phyloP scores from a whole-genome alignment of 1,140 invertebrate genomes.

The Neodiprion lecontei region DNA sequence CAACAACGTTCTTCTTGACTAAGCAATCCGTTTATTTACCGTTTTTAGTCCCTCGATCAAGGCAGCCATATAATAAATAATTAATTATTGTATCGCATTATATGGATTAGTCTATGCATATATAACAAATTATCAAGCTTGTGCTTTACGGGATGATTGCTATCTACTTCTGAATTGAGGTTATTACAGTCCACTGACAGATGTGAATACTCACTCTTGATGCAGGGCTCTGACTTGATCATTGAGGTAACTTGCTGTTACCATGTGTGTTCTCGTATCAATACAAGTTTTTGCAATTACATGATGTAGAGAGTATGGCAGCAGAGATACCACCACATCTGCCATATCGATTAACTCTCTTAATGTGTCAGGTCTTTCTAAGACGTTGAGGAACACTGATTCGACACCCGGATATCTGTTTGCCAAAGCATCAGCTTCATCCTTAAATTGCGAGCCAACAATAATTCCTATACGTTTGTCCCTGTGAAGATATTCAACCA shows the following conservation, averaged over 20 bases:
- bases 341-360: conserved; percentile 76
- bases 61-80: too few species aligned
- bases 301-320: conserved; percentile 93
- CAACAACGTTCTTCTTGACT: too few species aligned
- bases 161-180: neutral
- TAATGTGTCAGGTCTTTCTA: conserved; percentile 74
- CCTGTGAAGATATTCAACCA: conserved; percentile 92
- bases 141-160: neutral
- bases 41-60: too few species aligned
- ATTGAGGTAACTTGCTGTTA: conserved; percentile 95
- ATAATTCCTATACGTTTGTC: conserved; percentile 83
- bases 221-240: conserved; percentile 84
- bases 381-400: conserved; percentile 82
- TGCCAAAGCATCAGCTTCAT: conserved; percentile 85
- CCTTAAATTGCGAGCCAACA: conserved; percentile 87
- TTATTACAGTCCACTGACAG: neutral
- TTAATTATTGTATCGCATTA: too few species aligned
- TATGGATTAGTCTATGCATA: too few species aligned
- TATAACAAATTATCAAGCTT: neutral
- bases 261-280: conserved; percentile 84
- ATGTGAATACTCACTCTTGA: conserved; percentile 68
- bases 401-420: conserved; percentile 80
- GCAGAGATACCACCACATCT: conserved; percentile 85
- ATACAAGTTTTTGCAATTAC: conserved; percentile 89
- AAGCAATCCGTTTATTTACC: too few species aligned